Conservation (phyloP, 2,113 vertebrate genomes). For the Megatriorchis doriae region DNA sequence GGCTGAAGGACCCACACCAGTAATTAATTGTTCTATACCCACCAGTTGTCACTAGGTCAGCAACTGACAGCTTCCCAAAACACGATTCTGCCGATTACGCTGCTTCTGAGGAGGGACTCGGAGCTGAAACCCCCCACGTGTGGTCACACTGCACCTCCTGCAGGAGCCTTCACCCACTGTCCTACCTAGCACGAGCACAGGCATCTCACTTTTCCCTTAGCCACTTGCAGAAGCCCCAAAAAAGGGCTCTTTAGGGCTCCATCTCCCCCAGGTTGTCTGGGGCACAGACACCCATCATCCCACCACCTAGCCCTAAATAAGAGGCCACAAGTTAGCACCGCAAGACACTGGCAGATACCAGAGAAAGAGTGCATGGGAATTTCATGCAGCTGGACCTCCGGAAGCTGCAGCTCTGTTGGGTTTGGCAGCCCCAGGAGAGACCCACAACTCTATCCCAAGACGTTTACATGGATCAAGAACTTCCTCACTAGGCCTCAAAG, state of each 20-base stretch:
- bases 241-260: neutral
- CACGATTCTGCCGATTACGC: fast-evolving
- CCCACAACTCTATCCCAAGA: neutral
- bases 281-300: neutral
- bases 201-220: neutral
- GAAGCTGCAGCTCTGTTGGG: neutral
- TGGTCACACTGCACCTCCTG: neutral
- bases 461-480: neutral
- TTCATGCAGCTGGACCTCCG: neutral
- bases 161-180: neutral
- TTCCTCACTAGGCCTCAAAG: neutral
- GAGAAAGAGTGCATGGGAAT: neutral
- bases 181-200: neutral
- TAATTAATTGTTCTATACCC: neutral
- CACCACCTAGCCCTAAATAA: neutral
- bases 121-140: neutral
- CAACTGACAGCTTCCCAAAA: neutral
- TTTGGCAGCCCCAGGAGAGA: neutral
- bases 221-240: neutral
- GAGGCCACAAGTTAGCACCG: neutral
- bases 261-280: neutral
- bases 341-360: neutral
- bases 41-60: neutral
- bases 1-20: neutral
- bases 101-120: neutral